A percentile compares a stretch with the other conserved stretches of the same genome.
These are phyloP conservation scores for Labeo calbasu DNA, from an alignment of 2,797 vertebrate species.

Conservation along the genomic window DNA sequence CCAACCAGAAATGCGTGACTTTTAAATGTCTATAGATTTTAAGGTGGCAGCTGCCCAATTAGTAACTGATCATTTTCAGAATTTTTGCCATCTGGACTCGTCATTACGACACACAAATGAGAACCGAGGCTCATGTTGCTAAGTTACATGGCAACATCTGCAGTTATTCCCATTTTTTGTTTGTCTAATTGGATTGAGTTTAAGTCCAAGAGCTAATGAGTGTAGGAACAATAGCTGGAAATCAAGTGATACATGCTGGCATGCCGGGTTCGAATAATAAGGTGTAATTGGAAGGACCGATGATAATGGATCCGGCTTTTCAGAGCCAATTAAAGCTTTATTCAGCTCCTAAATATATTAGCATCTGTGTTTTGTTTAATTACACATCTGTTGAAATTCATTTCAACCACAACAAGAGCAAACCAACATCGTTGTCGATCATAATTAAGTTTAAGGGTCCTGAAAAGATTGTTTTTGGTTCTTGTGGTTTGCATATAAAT, in stretches of 20 bases:
- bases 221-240: slow-evolving; percentile 49
- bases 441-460: neutral
- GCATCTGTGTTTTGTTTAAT: slow-evolving; percentile 31
- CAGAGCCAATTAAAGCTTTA: slow-evolving; percentile 54
- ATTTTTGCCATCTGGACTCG: slow-evolving; percentile 50
- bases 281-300: slow-evolving; percentile 53
- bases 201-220: slow-evolving; percentile 58
- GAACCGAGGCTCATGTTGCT: slow-evolving; percentile 40
- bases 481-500: neutral
- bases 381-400: neutral
- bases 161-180: slow-evolving; percentile 51
- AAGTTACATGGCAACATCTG: slow-evolving; percentile 50
- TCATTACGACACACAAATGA: slow-evolving; percentile 43
- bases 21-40: slow-evolving; percentile 31
- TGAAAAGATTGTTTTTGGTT: neutral
- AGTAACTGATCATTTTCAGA: slow-evolving; percentile 34
- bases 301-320: slow-evolving; percentile 39
- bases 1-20: slow-evolving; percentile 1
- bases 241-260: slow-evolving; percentile 43
- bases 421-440: neutral
- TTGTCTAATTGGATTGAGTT: slow-evolving; percentile 59
- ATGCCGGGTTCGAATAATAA: slow-evolving; percentile 30
- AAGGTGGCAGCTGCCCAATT: slow-evolving; percentile 43
- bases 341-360: slow-evolving; percentile 6
- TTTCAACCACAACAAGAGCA: slow-evolving; percentile 3